These are phyloP conservation scores for Ecliptopera silaceata DNA, from an alignment of 2,888 invertebrate species.

Conservation along the genomic window DNA sequence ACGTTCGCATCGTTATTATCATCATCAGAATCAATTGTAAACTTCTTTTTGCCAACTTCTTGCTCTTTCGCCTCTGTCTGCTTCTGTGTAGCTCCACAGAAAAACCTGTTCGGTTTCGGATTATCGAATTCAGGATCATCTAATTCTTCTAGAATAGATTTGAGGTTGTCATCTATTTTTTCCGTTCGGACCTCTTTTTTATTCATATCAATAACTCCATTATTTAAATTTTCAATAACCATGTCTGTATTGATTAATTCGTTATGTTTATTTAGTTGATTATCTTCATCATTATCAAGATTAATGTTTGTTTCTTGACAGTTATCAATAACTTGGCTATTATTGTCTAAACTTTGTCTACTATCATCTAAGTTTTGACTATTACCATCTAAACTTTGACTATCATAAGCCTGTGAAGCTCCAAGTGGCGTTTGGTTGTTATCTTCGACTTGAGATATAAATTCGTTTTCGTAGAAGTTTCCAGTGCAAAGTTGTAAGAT, in stretches of 20 bases:
- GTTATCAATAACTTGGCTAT: slow-evolving; percentile 14
- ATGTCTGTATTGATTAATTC: background rate
- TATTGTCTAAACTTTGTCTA: slow-evolving; percentile 25
- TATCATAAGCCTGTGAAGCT: slow-evolving; percentile 36
- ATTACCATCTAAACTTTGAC: background rate
- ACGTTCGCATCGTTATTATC: slow-evolving; percentile 46
- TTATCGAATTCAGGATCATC: slow-evolving; percentile 60
- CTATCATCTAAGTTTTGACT: slow-evolving; percentile 19
- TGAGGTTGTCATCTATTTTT: slow-evolving; percentile 28
- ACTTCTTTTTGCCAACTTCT: slow-evolving; percentile 57
- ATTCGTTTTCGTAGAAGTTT: slow-evolving; percentile 77
- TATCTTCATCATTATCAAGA: slow-evolving; percentile 13
- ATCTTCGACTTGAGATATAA: slow-evolving; percentile 52
- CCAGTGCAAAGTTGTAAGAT: slow-evolving; percentile 82
- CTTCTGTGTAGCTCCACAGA: slow-evolving; percentile 42
- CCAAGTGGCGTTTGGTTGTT: slow-evolving; percentile 26
- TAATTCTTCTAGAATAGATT: slow-evolving; percentile 68
- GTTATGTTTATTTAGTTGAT: slow-evolving; percentile 8
- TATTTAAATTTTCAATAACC: slow-evolving; percentile 17
- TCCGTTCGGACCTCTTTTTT: background rate
- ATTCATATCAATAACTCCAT: background rate
- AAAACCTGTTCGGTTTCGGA: slow-evolving; percentile 61
- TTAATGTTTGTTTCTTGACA: slow-evolving; percentile 9
- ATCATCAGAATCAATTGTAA: slow-evolving; percentile 73
- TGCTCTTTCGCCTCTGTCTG: slow-evolving; percentile 23